Conservation (phyloP, 2,113 vertebrate species). For the Rynchops niger region DNA sequence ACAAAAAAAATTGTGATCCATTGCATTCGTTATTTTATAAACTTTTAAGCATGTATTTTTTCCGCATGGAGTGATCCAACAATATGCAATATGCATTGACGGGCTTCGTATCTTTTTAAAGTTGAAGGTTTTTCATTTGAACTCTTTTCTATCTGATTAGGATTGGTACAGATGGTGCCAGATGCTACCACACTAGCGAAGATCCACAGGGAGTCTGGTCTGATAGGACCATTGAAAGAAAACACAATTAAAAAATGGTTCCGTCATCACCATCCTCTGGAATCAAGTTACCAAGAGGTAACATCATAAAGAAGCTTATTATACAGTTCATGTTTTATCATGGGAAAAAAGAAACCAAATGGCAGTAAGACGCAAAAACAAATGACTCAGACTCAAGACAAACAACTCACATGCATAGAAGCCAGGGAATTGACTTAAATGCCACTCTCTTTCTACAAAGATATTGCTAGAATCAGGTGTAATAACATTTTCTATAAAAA, state of each 20-base stretch:
- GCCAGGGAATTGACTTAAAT: not conserved
- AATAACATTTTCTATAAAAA: not conserved
- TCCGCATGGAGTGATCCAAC: not conserved
- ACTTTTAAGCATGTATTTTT: not conserved
- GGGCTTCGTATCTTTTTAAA: not conserved
- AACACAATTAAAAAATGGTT: constrained; percentile 80
- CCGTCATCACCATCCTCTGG: constrained; percentile 66
- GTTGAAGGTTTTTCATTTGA: not conserved
- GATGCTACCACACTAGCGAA: constrained; percentile 74
- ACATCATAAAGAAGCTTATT: not conserved
- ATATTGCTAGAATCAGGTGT: not conserved
- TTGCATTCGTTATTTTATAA: not conserved
- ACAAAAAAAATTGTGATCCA: not conserved
- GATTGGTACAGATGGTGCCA: constrained; percentile 78
- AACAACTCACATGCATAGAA: not conserved
- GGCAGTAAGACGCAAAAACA: not conserved
- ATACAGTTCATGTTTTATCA: not conserved
- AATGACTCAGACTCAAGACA: not conserved
- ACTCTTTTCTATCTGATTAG: constrained; percentile 46
- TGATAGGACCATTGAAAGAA: constrained; percentile 79
- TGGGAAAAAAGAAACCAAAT: not conserved
- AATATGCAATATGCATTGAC: not conserved
- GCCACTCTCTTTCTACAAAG: not conserved
- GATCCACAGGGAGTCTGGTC: constrained; percentile 74
- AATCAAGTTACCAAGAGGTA: constrained; percentile 75